These are phyloP conservation scores for Oenanthe oenanthe DNA, from an alignment of 2,113 vertebrate species.

Conservation along the genomic window DNA sequence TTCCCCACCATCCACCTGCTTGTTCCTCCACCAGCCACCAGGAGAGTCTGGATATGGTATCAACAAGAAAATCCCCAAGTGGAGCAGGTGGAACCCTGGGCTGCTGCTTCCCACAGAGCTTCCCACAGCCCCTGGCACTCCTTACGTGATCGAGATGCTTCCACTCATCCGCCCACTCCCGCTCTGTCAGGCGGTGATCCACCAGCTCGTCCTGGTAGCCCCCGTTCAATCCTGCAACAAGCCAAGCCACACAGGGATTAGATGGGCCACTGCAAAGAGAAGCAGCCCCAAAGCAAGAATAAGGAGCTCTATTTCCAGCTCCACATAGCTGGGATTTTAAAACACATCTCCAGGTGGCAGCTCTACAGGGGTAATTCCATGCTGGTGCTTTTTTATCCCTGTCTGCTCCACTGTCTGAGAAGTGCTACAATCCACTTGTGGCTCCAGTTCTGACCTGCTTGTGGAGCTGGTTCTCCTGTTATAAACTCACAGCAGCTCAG, in stretches of 20 bases:
- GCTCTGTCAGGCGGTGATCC: conserved; percentile 95
- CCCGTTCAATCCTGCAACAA: conserved; percentile 87
- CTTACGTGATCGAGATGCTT: conserved; percentile 99
- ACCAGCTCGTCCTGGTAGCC: conserved; percentile 95
- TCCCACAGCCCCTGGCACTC: neutral
- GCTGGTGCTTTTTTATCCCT: neutral
- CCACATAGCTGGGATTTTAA: neutral
- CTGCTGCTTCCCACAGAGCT: neutral
- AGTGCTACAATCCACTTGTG: neutral
- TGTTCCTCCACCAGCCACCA: neutral
- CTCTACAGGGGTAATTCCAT: neutral
- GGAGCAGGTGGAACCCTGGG: neutral
- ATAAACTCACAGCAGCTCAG: neutral
- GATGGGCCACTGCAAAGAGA: neutral
- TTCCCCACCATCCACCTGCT: neutral
- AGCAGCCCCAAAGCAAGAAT: neutral
- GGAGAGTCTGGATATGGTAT: neutral
- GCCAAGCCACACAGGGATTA: neutral
- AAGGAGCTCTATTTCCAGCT: neutral
- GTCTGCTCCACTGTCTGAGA: neutral
- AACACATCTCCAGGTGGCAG: neutral
- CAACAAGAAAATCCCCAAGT: neutral
- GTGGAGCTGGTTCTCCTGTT: neutral
- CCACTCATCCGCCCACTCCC: conserved; percentile 99
- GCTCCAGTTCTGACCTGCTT: neutral